Base-by-base conservation (phyloP, 2,113 vertebrate genomes). In the Riparia riparia region DNA sequence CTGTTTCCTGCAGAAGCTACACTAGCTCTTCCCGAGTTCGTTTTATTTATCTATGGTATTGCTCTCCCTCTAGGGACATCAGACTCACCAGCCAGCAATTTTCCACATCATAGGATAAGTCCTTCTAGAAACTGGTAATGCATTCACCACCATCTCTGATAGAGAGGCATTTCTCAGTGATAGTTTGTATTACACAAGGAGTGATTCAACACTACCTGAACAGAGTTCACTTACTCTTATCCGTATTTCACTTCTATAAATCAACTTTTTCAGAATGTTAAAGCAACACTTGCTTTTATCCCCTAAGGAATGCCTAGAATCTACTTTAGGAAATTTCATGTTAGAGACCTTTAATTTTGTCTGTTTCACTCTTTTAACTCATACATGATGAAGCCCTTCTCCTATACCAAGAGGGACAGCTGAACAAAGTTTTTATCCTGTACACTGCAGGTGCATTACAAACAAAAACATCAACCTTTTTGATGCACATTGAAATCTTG, bases 401-500 rank as follows among this genome's bases (percentile, higher is more conserved):
- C 25, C 41, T 54, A 28, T 6, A 37, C 19, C 10, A 56, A 58
- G 41, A 31, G 5, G 22, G 9, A 6, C 12, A 15, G 34, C 6
- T 37, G n/a, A 87, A 42, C 6, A 34, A 77, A 80, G 10, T n/a
- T 63, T 57, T 21, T 84, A 32, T 17, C 49, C 32, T 26, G 22
- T 41, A 34, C 28, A 54, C 4, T 31, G 31, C 28, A 65, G 17
- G 6, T 41, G 9, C 8, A 16, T 14, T 61, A 45, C 39, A 90
- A 66, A 84, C 2, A 54, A 51, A 65, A 85, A 26, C 13, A 72
- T 24, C 41, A 70, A 29, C 6, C 2, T 79, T 69, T 61, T 31
- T 0, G 0, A 20, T 11, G 12, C 29, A 44, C 42, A 9, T 61
- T 74, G 45, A 70, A 58, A 66, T n/a, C 32, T 14, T 58, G 44